Evolutionary conservation across 2,888 invertebrate species (phyloP).

Genomic region (Hypsopygia costalis): DNA sequence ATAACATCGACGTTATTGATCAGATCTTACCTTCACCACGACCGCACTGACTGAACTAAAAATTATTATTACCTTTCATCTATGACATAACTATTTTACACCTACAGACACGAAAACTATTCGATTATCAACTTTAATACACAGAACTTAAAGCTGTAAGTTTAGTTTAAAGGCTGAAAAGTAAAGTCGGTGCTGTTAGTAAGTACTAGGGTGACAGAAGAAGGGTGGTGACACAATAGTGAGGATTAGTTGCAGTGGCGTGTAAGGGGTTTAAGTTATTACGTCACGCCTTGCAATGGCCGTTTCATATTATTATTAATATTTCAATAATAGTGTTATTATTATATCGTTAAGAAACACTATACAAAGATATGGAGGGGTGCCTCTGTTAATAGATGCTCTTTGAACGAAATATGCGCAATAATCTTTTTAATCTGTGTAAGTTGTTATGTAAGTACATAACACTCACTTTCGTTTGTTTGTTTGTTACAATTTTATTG

Average conservation of each 20-base stretch:
- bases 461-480: no score
- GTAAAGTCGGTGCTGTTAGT: constrained; percentile 18
- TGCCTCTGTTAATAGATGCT: no score
- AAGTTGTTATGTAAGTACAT: no score
- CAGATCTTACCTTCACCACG: not conserved
- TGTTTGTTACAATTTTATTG: no score
- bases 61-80: constrained; percentile 23
- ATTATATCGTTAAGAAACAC: constrained; percentile 3
- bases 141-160: not conserved
- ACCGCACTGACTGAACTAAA: not conserved
- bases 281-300: constrained; percentile 63
- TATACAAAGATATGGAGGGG: no score
- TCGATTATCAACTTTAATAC: constrained; percentile 28
- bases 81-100: constrained; percentile 32
- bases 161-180: constrained; percentile 5
- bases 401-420: no score
- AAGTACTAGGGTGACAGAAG: constrained; percentile 42
- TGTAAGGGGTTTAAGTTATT: constrained; percentile 66
- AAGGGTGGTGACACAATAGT: constrained; percentile 60
- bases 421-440: no score
- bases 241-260: constrained; percentile 51
- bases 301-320: constrained; percentile 37
- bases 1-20: no score
- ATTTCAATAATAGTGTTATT: constrained; percentile 19
- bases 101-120: constrained; percentile 16